Conservation (phyloP, 2,888 invertebrate species). For the Diabrotica balteata region DNA sequence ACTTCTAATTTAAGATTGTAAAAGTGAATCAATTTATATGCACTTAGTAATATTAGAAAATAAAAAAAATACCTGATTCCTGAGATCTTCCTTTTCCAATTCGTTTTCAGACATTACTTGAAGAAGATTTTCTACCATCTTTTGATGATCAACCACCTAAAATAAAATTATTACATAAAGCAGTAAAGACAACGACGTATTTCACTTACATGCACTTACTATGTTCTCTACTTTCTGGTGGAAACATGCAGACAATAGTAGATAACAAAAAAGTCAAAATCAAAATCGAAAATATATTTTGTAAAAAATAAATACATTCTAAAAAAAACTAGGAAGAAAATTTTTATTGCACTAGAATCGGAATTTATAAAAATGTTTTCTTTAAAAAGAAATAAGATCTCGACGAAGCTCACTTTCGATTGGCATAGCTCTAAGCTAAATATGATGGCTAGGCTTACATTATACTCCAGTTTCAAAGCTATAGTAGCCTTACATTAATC, state of each 20-base stretch:
- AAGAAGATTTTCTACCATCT: conserved; percentile 10
- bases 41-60: neutral
- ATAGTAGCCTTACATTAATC: too few relatives aligned
- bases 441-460: too few relatives aligned
- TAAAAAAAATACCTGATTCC: conserved; percentile 34
- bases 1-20: neutral
- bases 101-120: conserved; percentile 37
- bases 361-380: too few relatives aligned
- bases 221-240: neutral
- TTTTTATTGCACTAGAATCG: neutral
- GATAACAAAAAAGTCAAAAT: neutral
- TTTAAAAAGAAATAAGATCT: too few relatives aligned
- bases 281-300: conserved; percentile 2
- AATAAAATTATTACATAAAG: neutral
- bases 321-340: neutral
- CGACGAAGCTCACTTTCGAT: too few relatives aligned
- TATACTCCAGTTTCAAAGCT: too few relatives aligned
- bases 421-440: too few relatives aligned
- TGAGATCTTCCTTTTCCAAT: conserved; percentile 34
- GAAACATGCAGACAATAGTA: conserved; percentile 3
- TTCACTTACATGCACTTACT: conserved; percentile 5
- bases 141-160: conserved; percentile 23
- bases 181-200: too few relatives aligned
- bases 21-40: neutral
- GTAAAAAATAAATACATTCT: neutral